Evolutionary conservation across 2,888 invertebrate species (phyloP).

Genomic region (Adineta ricciae): DNA sequence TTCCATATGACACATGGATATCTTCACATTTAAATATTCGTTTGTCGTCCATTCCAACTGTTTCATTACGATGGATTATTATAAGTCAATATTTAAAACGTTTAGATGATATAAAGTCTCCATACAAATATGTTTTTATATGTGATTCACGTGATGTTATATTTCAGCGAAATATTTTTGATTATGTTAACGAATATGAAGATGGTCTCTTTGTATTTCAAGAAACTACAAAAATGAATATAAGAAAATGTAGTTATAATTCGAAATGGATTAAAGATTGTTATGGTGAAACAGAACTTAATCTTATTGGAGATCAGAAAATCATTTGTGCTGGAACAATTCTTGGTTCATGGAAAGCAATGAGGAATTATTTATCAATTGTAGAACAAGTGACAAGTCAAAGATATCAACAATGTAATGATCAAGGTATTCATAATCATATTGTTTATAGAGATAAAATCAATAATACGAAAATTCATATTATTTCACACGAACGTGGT

Average conservation of each 20-base stretch:
- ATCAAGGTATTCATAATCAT: slow-evolving; percentile 1
- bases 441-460: too few relatives aligned
- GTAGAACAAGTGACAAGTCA: background rate
- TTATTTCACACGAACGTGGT: background rate
- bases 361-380: background rate
- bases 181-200: background rate
- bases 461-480: background rate
- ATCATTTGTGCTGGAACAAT: background rate
- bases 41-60: background rate
- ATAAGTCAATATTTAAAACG: background rate
- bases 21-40: too few relatives aligned
- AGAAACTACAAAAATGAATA: background rate
- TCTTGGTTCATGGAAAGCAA: background rate
- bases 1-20: background rate
- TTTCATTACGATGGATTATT: background rate
- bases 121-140: background rate
- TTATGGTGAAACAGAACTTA: background rate
- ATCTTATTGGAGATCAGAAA: background rate
- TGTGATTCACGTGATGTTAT: background rate
- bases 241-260: background rate
- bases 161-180: background rate
- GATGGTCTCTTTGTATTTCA: background rate
- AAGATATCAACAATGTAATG: background rate
- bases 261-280: background rate
- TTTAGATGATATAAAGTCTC: background rate